phyloP scores from a whole-genome alignment of 2,797 vertebrate species.

The Sebastiscus tertius region DNA sequence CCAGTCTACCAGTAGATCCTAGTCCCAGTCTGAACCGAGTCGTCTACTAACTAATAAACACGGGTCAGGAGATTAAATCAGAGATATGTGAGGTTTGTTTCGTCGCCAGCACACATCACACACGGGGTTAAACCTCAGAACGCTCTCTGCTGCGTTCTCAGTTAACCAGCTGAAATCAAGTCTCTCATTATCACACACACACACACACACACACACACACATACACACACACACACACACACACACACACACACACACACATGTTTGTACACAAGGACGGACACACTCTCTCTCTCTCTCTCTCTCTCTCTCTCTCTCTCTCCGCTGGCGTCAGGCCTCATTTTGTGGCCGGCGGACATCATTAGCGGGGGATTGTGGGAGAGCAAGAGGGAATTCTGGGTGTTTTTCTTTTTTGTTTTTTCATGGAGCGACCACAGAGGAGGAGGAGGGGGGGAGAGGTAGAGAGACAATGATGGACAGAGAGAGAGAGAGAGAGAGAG shows the following conservation, averaged over 20 bases:
- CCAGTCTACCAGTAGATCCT: too few relatives aligned
- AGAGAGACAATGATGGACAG: background rate
- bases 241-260: too few relatives aligned
- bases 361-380: slow-evolving; percentile 59
- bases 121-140: background rate
- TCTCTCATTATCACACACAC: slow-evolving; percentile 46
- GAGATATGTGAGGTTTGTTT: too few relatives aligned
- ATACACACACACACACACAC: too few relatives aligned
- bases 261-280: background rate
- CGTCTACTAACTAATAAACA: too few relatives aligned
- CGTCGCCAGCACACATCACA: too few relatives aligned
- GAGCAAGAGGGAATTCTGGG: slow-evolving; percentile 58
- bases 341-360: slow-evolving; percentile 68
- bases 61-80: too few relatives aligned
- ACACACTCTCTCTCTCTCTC: background rate
- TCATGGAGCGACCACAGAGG: slow-evolving; percentile 43
- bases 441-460: background rate
- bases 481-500: background rate
- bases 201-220: background rate
- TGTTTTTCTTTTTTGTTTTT: slow-evolving; percentile 30
- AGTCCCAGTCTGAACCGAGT: too few relatives aligned
- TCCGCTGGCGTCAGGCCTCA: slow-evolving; percentile 65
- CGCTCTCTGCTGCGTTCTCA: slow-evolving; percentile 10
- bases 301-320: background rate
- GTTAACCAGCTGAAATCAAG: slow-evolving; percentile 26